A percentile compares a stretch with the other conserved stretches of the same genome.
phyloP scores from a whole-genome alignment of 2,888 invertebrate species.

The Melitaea athalia region DNA sequence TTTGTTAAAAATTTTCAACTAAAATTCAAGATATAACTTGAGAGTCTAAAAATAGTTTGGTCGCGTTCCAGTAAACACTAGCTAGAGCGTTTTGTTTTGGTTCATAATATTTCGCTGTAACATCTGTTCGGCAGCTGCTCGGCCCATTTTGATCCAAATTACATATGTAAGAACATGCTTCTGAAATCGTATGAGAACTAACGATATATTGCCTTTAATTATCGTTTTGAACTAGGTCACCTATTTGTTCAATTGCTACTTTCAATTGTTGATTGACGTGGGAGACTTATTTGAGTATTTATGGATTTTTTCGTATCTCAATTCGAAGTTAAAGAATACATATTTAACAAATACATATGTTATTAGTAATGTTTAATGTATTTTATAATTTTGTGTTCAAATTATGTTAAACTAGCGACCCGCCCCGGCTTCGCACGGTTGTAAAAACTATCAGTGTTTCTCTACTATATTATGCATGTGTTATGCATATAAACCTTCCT shows the following conservation, averaged over 20 bases:
- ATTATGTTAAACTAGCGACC: no score
- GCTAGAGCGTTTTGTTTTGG: conserved; percentile 18
- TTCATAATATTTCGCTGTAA: conserved; percentile 46
- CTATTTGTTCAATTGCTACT: conserved; percentile 21
- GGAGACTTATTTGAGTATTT: conserved; percentile 11
- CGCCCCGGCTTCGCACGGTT: no score
- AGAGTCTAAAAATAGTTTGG: conserved; percentile 33
- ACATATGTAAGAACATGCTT: conserved; percentile 52
- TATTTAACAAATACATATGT: no score
- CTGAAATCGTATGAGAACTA: conserved; percentile 22
- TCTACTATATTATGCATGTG: no score
- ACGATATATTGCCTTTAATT: conserved; percentile 16
- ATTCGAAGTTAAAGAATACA: no score
- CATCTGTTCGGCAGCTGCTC: conserved; percentile 66
- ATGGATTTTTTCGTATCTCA: no score
- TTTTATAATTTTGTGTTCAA: no score
- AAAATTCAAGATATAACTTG: conserved; percentile 26
- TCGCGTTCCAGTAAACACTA: conserved; percentile 31
- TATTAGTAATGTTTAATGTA: no score
- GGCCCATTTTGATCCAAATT: conserved; percentile 53
- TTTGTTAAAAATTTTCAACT: conserved; percentile 19
- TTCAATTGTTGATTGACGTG: not conserved
- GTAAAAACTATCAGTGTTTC: no score
- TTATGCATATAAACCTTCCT: no score
- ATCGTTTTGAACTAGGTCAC: conserved; percentile 16